Evolutionary conservation across 2,888 invertebrate genomes (phyloP).

Genomic region (Macaria liturata): DNA sequence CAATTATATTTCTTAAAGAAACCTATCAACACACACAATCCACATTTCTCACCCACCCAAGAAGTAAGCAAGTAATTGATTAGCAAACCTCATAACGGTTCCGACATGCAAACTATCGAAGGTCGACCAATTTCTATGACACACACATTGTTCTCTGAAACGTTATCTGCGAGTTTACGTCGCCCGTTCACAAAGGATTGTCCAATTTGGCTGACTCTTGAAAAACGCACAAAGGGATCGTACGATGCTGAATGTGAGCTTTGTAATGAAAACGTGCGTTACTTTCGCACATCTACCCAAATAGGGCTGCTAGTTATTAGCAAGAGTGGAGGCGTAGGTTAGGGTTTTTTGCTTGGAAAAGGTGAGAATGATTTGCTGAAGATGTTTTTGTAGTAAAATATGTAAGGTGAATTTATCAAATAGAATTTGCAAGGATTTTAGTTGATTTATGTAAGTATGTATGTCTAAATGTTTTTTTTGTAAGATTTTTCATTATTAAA

Average conservation of each 20-base stretch:
- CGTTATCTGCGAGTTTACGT: conserved; percentile 33
- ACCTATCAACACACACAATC: conserved; percentile 10
- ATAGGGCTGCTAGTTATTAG: conserved; percentile 31
- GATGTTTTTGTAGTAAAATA: no score
- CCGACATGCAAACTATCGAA: conserved; percentile 22
- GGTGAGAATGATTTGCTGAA: conserved; percentile 9
- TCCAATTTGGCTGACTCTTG: conserved; percentile 39
- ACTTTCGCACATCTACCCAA: conserved; percentile 36
- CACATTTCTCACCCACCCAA: conserved; percentile 15
- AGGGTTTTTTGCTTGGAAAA: not conserved
- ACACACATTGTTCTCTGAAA: conserved; percentile 27
- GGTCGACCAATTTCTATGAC: conserved; percentile 28
- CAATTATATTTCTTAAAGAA: no score
- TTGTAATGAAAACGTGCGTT: conserved; percentile 36
- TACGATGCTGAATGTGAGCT: conserved; percentile 27
- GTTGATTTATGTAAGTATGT: no score
- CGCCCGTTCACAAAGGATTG: conserved; percentile 36
- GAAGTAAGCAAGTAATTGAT: not conserved
- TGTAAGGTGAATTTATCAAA: no score
- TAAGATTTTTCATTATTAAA: no score
- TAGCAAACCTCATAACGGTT: conserved; percentile 15
- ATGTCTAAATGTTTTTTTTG: no score
- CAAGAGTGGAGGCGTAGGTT: conserved; percentile 21
- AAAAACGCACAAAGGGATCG: conserved; percentile 38
- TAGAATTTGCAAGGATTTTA: no score